Percentiles rank a stretch among this genome's conserved stretches.
phyloP scores from a whole-genome alignment of 2,797 vertebrate genomes.

The Danio aesculapii region DNA sequence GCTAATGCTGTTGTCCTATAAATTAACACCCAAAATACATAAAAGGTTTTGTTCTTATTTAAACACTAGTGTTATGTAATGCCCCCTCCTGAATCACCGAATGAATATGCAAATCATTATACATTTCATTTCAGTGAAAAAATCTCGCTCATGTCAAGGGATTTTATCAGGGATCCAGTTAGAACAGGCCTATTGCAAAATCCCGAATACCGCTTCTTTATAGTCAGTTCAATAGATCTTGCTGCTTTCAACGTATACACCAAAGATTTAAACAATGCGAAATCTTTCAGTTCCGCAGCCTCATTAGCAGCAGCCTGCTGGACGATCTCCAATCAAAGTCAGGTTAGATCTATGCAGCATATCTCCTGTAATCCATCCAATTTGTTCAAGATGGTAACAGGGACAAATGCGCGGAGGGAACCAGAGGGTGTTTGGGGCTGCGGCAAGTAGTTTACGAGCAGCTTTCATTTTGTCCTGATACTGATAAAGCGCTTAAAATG shows the following conservation, averaged over 20 bases:
- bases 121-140: neutral
- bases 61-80: too few relatives aligned
- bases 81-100: neutral
- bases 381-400: slow-evolving; percentile 61
- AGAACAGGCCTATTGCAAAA: neutral
- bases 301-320: slow-evolving; percentile 54
- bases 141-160: slow-evolving; percentile 1
- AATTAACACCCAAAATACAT: too few relatives aligned
- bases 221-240: slow-evolving; percentile 45
- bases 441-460: slow-evolving; percentile 67
- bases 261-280: slow-evolving; percentile 17
- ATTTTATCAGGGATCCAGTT: neutral
- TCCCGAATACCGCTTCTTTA: slow-evolving; percentile 19
- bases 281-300: slow-evolving; percentile 22
- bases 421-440: slow-evolving; percentile 50
- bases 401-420: slow-evolving; percentile 39
- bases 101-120: slow-evolving; percentile 7
- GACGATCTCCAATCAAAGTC: slow-evolving; percentile 39
- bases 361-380: slow-evolving; percentile 67
- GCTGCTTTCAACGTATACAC: slow-evolving; percentile 28
- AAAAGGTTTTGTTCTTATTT: too few relatives aligned
- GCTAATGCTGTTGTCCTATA: too few relatives aligned
- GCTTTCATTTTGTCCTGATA: slow-evolving; percentile 69
- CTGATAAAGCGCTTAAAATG: slow-evolving; percentile 72
- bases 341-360: slow-evolving; percentile 54